Evolutionary conservation across 2,113 vertebrate species (phyloP), one percentile per base, ranked within the genome.

Genomic region (Gila orcuttii): DNA sequence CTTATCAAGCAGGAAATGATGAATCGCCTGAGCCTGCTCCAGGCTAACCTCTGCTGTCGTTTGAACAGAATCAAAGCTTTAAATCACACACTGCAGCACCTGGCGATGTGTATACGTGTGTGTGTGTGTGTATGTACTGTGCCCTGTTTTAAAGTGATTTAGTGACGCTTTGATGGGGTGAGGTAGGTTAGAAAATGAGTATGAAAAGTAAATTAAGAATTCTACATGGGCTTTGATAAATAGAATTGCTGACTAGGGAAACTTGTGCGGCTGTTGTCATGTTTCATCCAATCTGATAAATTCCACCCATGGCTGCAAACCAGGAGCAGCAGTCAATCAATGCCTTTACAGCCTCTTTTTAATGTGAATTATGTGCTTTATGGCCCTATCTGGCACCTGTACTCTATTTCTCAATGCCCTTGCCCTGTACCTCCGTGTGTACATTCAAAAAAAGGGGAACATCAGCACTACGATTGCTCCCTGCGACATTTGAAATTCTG

Each of bases 11-110:
- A 90, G 92, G 90, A 93, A 92, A 92, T 94, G 93, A 94, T 93
- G 92, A 94, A 95, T 95, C 91, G 92, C 91, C 92, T 92, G 92
- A 90, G 92, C 93, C 93, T 90, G 91, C 92, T 90, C 90, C 85
- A 90, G 93, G 90, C 94, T 94, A 92, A 93, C 94, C 93, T 94
- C 93, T 93, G 94, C 94, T 94, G 92, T 93, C 93, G 93, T 93
- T 93, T 94, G 92, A 94, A 93, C 93, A 93, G 91, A 94, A 94
- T 94, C 93, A 95, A 94, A 93, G 94, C 93, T 92, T 94, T 94
- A 94, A 94, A 95, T 94, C 94, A 94, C 92, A 90, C 91, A 90
- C 92, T 55, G 89, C 52, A 60, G 55, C 77, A 62, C 62, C 36
- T 23, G 62, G 76, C 45, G 25, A 75, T 85, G 83, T 50, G 71